Base-by-base conservation (phyloP, 2,113 vertebrate species). In the Hippocampus comes region DNA sequence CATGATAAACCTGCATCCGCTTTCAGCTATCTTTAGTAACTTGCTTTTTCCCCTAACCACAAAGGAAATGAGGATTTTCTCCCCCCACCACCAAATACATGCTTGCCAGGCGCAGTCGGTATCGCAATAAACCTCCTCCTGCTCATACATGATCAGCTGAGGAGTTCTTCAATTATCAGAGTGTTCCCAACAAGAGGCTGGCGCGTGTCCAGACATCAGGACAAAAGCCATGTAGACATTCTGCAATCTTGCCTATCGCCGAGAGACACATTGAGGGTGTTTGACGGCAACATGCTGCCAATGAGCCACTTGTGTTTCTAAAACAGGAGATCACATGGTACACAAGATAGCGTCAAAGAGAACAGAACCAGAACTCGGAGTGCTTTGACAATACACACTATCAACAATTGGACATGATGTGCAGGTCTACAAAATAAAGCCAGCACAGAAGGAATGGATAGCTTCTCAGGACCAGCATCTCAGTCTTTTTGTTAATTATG, bases 141-240 rank as follows among this genome's bases (percentile, higher is more conserved):
- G 66, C 53, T 64, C 43, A 23, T 25, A 59, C 56, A 27, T 14
- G 23, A 27, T 59, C 4, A 59, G n/a, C 56, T 59, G 14, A 17
- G 57, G 12, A 12, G 17, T 76, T 68, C 51, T 67, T 71, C 63
- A 46, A 56, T 82, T 80, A 84, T 84, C 72, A 38, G 18, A 61
- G 60, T 63, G 71, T 71, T 49, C 75, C 71, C 55, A 42, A 60
- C 67, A 51, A 63, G 78, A 78, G 75, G 72, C 56, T 10, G 55
- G 63, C 71, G 34, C 75, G 67, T 73, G 55, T 56, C 21, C 69
- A 73, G 67, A 85, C 79, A 87, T 89, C 74, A 87, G 72, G 67
- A 79, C 63, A 71, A 71, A 77, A 72, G 75, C 59, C 75, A 73
- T 1, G 30, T 72, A 48, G 46, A 66, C 68, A 1, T 78, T 74